Evolutionary conservation across 2,888 invertebrate species (phyloP).

Genomic region (Endomychus coccineus): DNA sequence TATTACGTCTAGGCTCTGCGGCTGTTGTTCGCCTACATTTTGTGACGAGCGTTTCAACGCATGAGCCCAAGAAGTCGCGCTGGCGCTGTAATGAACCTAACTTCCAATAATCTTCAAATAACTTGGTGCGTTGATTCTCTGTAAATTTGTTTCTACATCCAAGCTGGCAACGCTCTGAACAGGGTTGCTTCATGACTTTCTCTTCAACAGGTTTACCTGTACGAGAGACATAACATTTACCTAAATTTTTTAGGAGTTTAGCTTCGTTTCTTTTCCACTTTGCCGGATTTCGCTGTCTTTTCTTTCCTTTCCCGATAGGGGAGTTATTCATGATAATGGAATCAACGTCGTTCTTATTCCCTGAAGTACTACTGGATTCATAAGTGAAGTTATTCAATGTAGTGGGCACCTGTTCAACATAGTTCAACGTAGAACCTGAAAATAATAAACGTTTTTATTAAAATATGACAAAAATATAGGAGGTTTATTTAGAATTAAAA

Average conservation of each 20-base stretch:
- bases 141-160: conserved; percentile 15
- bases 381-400: no score
- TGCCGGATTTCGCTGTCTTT: not conserved
- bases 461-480: no score
- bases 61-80: conserved; percentile 16
- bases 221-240: conserved; percentile 2
- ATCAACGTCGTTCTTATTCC: no score
- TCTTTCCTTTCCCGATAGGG: conserved; percentile 7
- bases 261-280: conserved; percentile 2
- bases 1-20: conserved; percentile 2
- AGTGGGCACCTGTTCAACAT: no score
- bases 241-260: conserved; percentile 2
- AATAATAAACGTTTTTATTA: no score
- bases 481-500: no score
- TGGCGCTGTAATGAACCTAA: conserved; percentile 15
- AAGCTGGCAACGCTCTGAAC: conserved; percentile 15
- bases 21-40: not conserved
- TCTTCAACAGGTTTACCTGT: conserved; percentile 10
- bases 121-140: conserved; percentile 10
- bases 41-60: conserved; percentile 9
- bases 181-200: conserved; percentile 12
- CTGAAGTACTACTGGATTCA: no score
- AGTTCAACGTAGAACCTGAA: no score
- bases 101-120: conserved; percentile 16
- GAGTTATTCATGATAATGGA: no score